Evolutionary conservation across 2,797 vertebrate species (phyloP), one percentile per base, ranked within the genome.

Genomic region (Rousettus madagascariensis): DNA sequence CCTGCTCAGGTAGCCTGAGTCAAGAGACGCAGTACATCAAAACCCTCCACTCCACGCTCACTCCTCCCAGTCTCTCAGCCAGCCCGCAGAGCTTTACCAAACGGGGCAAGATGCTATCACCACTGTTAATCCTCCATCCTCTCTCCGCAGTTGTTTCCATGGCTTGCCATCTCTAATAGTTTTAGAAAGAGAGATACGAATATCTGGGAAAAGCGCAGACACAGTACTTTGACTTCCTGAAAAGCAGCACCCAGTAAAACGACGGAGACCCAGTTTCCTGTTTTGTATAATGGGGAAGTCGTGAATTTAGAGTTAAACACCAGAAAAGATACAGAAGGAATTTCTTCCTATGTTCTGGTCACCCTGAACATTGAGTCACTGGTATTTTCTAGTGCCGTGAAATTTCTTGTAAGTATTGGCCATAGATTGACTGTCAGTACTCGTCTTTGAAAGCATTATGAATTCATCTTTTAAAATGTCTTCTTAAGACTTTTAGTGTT

Each of bases 391-490:
- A 89, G 9, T 10, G 13, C n/a, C 46, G n/a, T 46, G 49, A 79
- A 36, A 74, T 30, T 78, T 83, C 55, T 85, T 30, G 28, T 30
- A 88, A 10, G 53, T 24, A 38, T 4, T 79, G 17, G n/a, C 51
- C 88, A 46, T 5, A 74, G 72, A 53, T 6, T 77, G 8, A 83
- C 19, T 30, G 5, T 33, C 11, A 38, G 20, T 24, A 53, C 2
- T 24, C 11, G 28, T 69, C 77, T 85, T 85, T 41, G 26, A 55
- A 75, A 92, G 55, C 51, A 83, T 59, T 61, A 33, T 38, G 28
- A 85, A 83, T 66, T 86, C 22, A 57, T 43, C n/a, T 65, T 91
- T 92, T 41, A 55, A 91, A 95, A 92, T 55, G 12, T 24, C 75
- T 95, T 94, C 53, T 51, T 69, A 66, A 84, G 36, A 61, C 75